Evolutionary conservation across 1,140 invertebrate species (phyloP), one percentile per base, ranked within the genome.

Genomic region (Micrasema minimum): DNA sequence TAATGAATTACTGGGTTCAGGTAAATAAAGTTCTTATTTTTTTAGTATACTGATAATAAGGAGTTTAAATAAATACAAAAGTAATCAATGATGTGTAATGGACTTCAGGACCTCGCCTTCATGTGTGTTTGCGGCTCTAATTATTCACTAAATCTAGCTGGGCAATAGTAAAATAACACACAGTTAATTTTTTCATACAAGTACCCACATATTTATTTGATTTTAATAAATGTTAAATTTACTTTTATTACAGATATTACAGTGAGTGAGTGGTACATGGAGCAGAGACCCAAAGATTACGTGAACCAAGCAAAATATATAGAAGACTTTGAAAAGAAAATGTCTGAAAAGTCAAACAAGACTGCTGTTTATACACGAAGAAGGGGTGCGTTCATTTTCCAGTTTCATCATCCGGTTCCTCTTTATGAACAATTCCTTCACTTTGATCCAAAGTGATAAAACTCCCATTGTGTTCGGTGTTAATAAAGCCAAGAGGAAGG

Each of bases 1-100:
- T 9, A 87, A 89, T 1, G 94, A 96, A 84, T 85, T 95, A 20
- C 80, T 97, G 7, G 85, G 87, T n/a, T 51, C 64, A 48, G 77
- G 82, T 83, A 73, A 73, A 69, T 77, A 9, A 22, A n/a, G 12
- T n/a, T 37, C n/a, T 14, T 37, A 7, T 35, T 55, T 57, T 45
- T 45, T 6, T 45, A 45, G 2, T n/a, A 45, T n/a, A n/a, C n/a
- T n/a, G n/a, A n/a, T n/a, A n/a, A n/a, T n/a, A n/a, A n/a, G n/a
- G n/a, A n/a, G n/a, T n/a, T n/a, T n/a, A n/a, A n/a, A n/a, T n/a
- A n/a, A n/a, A n/a, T n/a, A n/a, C n/a, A n/a, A n/a, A n/a, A n/a
- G n/a, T n/a, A n/a, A n/a, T n/a, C n/a, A n/a, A n/a, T n/a, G n/a
- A n/a, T n/a, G n/a, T n/a, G n/a, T n/a, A n/a, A n/a, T n/a, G n/a